Percentiles rank a stretch among this genome's conserved stretches.
phyloP scores from a whole-genome alignment of 2,888 invertebrate genomes.

The Pecten maximus region DNA sequence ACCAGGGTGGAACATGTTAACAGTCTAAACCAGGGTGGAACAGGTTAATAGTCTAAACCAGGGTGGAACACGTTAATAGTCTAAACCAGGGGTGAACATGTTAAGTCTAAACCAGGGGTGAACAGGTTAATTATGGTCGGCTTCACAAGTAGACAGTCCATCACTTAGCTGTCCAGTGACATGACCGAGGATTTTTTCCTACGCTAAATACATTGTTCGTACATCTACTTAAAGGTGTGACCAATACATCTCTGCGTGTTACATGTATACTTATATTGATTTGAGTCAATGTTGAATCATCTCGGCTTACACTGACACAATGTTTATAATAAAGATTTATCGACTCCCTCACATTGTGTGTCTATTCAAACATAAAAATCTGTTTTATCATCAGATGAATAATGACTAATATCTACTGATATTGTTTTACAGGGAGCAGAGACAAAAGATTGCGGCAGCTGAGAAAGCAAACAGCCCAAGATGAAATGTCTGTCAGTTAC shows the following conservation, averaged over 20 bases:
- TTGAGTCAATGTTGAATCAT: background rate
- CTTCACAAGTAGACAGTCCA: background rate
- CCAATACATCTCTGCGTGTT: background rate
- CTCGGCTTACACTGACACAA: background rate
- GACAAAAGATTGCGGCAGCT: background rate
- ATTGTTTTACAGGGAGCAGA: background rate
- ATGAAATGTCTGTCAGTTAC: background rate
- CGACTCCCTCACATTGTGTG: background rate
- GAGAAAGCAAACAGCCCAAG: background rate
- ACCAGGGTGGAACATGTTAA: too few relatives aligned
- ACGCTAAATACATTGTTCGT: background rate
- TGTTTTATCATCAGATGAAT: too few relatives aligned
- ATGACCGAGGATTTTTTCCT: too few relatives aligned
- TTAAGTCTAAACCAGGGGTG: background rate
- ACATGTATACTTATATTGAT: conserved; percentile 2
- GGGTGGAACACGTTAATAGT: too few relatives aligned
- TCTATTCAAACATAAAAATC: background rate
- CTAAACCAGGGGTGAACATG: too few relatives aligned
- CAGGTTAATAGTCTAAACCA: too few relatives aligned
- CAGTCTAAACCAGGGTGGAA: too few relatives aligned
- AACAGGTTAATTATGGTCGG: background rate
- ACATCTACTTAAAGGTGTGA: background rate
- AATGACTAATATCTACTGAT: background rate
- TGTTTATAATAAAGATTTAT: background rate
- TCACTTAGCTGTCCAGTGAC: too few relatives aligned